A percentile compares a stretch with the other conserved stretches of the same genome.
Evolutionary conservation across 2,888 invertebrate species (phyloP).

Genomic region (Ennomos quercinarius): DNA sequence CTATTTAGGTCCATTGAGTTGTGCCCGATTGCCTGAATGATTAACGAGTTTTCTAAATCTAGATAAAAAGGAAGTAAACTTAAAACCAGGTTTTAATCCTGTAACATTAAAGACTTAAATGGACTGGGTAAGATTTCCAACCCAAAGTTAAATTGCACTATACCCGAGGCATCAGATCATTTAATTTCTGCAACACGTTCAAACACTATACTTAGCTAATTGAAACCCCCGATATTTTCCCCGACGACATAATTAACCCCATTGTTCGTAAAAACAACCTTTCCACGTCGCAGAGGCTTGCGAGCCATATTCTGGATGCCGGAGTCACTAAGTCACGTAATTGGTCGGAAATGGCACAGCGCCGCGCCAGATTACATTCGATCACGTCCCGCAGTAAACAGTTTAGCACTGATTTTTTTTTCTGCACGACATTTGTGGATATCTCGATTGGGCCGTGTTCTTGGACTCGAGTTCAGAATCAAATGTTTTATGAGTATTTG

Average conservation of each 20-base stretch:
- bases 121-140: no score
- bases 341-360: constrained; percentile 72
- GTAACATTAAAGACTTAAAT: no score
- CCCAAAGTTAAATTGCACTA: neutral
- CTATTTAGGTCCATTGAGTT: no score
- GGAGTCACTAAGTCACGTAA: constrained; percentile 69
- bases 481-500: constrained; percentile 40
- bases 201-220: constrained; percentile 38
- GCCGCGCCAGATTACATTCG: constrained; percentile 68
- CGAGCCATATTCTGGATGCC: constrained; percentile 52
- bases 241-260: constrained; percentile 53
- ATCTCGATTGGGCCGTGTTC: constrained; percentile 40
- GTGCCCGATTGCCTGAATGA: no score
- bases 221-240: constrained; percentile 40
- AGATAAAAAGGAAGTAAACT: no score
- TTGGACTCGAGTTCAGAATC: constrained; percentile 22
- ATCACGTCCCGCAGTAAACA: constrained; percentile 71
- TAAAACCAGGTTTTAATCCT: no score
- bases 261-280: constrained; percentile 39
- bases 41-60: no score
- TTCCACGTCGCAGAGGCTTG: constrained; percentile 26
- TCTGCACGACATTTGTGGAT: constrained; percentile 54
- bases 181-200: constrained; percentile 12
- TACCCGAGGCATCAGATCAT: constrained; percentile 4
- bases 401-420: constrained; percentile 69